Conservation (phyloP, 2,113 vertebrate species). For the Psophia crepitans region DNA sequence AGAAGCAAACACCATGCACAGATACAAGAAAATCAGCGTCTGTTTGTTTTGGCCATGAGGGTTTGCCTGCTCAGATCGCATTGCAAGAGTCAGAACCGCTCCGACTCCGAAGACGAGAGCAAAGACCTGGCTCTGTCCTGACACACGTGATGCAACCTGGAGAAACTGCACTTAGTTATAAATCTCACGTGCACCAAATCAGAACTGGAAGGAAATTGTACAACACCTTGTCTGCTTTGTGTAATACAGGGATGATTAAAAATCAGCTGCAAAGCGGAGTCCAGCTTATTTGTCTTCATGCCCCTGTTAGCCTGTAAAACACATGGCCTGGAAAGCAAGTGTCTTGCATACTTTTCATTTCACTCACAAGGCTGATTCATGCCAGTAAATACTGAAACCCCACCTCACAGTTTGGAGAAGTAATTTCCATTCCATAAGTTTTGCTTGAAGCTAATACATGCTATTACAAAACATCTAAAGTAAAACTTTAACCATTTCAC, state of each 20-base stretch:
- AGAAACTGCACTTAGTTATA: neutral
- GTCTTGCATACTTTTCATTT: slow-evolving; percentile 51
- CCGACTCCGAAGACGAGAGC: rapidly evolving
- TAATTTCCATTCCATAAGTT: slow-evolving; percentile 59
- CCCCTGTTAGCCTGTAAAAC: neutral
- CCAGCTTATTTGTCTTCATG: neutral
- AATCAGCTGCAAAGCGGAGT: neutral
- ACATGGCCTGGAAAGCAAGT: slow-evolving; percentile 4
- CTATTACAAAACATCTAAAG: slow-evolving; percentile 58
- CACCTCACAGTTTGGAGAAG: slow-evolving; percentile 49
- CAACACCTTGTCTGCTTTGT: neutral
- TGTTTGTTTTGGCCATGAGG: neutral
- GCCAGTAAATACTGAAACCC: slow-evolving; percentile 47
- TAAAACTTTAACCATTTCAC: slow-evolving; percentile 52
- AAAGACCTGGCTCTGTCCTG: neutral
- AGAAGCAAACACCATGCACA: neutral
- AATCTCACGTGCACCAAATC: neutral
- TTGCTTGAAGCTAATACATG: slow-evolving; percentile 39
- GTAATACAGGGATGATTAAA: neutral
- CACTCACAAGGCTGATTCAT: slow-evolving; percentile 46
- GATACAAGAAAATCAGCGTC: neutral
- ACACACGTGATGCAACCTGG: neutral
- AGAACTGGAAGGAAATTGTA: neutral
- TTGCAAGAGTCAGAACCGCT: neutral
- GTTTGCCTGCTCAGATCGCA: neutral